These are phyloP conservation scores for Rhinichthys klamathensis DNA, from an alignment of 2,113 vertebrate species.

Conservation along the genomic window DNA sequence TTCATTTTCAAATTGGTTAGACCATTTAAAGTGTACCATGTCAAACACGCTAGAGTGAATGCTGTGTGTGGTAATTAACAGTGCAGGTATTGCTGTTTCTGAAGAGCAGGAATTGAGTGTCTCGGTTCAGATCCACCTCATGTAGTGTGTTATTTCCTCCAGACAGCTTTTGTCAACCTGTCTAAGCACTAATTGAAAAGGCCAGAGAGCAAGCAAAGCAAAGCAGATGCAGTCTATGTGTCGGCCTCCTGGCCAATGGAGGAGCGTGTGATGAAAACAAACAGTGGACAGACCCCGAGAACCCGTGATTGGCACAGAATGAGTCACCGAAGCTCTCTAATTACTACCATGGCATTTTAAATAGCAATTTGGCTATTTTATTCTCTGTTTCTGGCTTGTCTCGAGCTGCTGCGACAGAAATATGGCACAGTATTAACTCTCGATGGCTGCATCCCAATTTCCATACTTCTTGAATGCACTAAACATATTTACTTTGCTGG, in stretches of 20 bases:
- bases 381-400: slow-evolving; percentile 9
- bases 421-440: neutral
- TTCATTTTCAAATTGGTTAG: no score
- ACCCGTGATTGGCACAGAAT: slow-evolving; percentile 18
- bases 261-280: slow-evolving; percentile 26
- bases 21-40: no score
- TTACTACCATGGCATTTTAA: slow-evolving; percentile 53
- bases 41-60: neutral
- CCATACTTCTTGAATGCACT: slow-evolving; percentile 30
- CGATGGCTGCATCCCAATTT: slow-evolving; percentile 30
- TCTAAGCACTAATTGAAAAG: slow-evolving; percentile 22
- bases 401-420: slow-evolving; percentile 11
- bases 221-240: slow-evolving; percentile 21
- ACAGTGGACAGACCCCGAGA: slow-evolving; percentile 1
- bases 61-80: neutral
- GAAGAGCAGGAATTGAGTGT: neutral
- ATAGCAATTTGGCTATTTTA: slow-evolving; percentile 37
- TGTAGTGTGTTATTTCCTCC: slow-evolving; percentile 1
- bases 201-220: slow-evolving; percentile 20
- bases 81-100: neutral
- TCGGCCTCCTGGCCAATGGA: neutral
- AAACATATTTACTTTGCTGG: slow-evolving; percentile 16
- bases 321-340: slow-evolving; percentile 50
- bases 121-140: neutral
- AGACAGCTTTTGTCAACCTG: slow-evolving; percentile 21